phyloP scores from a whole-genome alignment of 2,888 invertebrate genomes.

The Macrophya annulata region DNA sequence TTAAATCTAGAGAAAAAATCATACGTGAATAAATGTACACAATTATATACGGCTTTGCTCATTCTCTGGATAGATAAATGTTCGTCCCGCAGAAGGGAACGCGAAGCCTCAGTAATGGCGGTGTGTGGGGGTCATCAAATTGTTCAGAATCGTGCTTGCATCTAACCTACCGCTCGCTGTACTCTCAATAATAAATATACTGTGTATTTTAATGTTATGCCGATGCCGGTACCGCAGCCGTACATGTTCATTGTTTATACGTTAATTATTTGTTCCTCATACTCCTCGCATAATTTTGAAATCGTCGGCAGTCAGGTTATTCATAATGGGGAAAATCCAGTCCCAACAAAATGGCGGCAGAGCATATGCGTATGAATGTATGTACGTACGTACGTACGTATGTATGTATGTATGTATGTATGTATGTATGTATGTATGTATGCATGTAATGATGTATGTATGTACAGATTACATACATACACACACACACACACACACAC shows the following conservation, averaged over 20 bases:
- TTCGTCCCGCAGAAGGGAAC: background rate
- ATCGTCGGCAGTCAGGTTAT: background rate
- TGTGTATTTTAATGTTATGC: background rate
- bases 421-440: too few species aligned
- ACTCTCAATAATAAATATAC: background rate
- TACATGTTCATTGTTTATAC: background rate
- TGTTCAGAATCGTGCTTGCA: background rate
- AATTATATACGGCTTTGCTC: background rate
- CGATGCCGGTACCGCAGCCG: background rate
- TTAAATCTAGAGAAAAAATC: background rate
- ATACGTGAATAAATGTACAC: background rate
- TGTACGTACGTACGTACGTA: background rate
- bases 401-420: too few species aligned
- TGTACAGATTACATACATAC: too few species aligned
- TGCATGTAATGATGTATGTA: too few species aligned
- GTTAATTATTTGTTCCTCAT: background rate
- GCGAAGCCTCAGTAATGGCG: constrained; percentile 9
- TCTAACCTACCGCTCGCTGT: background rate
- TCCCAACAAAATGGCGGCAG: constrained; percentile 17
- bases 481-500: too few species aligned
- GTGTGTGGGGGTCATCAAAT: background rate
- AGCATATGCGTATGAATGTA: background rate
- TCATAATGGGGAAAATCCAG: background rate
- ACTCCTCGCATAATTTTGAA: background rate
- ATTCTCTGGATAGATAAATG: background rate